Percentiles rank a stretch among this genome's conserved stretches.
These are phyloP conservation scores for Chondrosia reniformis DNA, from an alignment of 37 sponge, comb jelly and placozoan species.

Conservation along the genomic window DNA sequence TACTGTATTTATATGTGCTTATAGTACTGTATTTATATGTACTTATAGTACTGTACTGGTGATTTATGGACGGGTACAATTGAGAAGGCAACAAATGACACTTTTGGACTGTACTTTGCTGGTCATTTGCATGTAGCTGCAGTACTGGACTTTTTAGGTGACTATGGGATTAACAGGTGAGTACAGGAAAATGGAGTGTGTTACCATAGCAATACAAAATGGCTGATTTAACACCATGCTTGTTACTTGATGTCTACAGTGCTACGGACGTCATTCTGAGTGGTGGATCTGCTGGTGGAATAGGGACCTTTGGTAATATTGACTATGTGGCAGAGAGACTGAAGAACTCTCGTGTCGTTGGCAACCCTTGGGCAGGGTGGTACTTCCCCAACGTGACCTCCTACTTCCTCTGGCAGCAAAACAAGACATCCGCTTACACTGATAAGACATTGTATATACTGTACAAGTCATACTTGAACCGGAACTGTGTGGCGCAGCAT, in stretches of 20 bases:
- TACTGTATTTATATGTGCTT: not conserved
- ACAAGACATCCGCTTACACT: not conserved
- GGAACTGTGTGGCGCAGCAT: conserved; percentile 5
- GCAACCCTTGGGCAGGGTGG: conserved; percentile 33
- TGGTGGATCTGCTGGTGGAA: conserved; percentile 32
- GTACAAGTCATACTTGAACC: conserved; percentile 20
- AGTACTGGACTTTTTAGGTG: conserved; percentile 4
- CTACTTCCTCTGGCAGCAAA: conserved; percentile 14
- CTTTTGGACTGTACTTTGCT: conserved; percentile 4
- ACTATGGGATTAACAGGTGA: no score
- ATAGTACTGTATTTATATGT: not conserved
- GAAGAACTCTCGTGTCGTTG: not conserved
- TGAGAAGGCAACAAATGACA: not conserved
- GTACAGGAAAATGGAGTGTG: no score
- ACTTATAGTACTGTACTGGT: conserved; percentile 5
- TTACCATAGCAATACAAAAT: no score
- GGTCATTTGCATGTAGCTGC: conserved; percentile 12
- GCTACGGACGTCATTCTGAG: conserved; percentile 22
- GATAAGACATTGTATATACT: not conserved
- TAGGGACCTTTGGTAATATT: conserved; percentile 22
- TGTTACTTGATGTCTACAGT: not conserved
- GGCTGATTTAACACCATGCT: no score
- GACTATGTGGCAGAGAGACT: conserved; percentile 28
- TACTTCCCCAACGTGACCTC: conserved; percentile 19
- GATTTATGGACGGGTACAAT: conserved; percentile 13